Evolutionary conservation across 2,888 invertebrate species (phyloP), one percentile per base, ranked within the genome.

Genomic region (Stenurella melanura): DNA sequence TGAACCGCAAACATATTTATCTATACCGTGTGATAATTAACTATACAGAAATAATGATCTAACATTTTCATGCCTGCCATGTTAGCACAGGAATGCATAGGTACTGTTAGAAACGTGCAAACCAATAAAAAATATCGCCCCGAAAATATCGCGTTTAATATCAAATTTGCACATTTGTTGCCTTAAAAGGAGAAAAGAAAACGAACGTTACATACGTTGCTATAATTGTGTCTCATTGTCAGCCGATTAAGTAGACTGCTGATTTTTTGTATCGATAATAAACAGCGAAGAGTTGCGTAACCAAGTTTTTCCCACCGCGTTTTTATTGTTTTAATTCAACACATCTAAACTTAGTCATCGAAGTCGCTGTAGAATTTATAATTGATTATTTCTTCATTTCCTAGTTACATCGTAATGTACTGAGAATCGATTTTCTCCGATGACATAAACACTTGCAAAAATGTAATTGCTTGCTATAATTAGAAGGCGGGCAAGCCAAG

Each of bases 21-120:
- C 70, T 71, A 54, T 66, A 71, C 67, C 56, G 74, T 67, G 77
- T 74, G 73, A 76, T 76, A 77, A 77, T 77, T 74, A 74, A 38
- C 64, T 77, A 15, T 67, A 60, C 56, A 70, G 74, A 77, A 77
- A 77, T 77, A 74, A 77, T 63, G 73, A 76, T 56, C 66, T 64
- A 69, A 60, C 69, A 50, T 50, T n/a, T 50, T 50, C 50, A 15
- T 50, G 50, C 50, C 50, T 50, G 50, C 50, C 50, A 50, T 50
- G 50, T 50, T 15, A 50, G 50, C n/a, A n/a, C 50, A 50, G 12
- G 42, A 42, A 42, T 50, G 50, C 6, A 1, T 50, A 26, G 3
- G 50, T 50, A 50, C 50, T 50, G 50, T 50, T 50, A 50, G n/a
- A 50, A 50, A 6, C 50, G 50, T n/a, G 50, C 50, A 7, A n/a